Evolutionary conservation across 2,797 vertebrate species (phyloP), one percentile per base, ranked within the genome.

Genomic region (Amazona ochrocephala): DNA sequence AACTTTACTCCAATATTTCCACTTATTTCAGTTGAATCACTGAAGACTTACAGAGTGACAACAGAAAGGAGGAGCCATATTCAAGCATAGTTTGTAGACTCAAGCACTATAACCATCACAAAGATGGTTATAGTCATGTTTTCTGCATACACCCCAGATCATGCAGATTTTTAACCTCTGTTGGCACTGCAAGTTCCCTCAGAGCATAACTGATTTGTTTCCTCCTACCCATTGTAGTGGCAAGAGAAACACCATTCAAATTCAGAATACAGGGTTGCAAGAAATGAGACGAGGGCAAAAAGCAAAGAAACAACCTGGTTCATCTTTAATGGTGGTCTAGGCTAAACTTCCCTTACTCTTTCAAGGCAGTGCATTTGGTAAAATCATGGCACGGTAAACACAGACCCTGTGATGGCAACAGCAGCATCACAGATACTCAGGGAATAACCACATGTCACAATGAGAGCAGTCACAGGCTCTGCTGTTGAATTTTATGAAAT

Each of bases 51-150:
- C 5, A 27, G 37, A 19, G 30, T 26, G 41, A 72, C 81, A 71
- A 34, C 3, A 44, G 41, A 34, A 79, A 37, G 10, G 19, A 79
- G 39, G 13, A 73, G 7, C 3, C 6, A 1, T 2, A 8, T 29
- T 7, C n/a, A 53, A 61, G 27, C 0, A 0, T 2, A 27, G 32
- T 56, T 15, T 34, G 16, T 11, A 32, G 29, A 26, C 12, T n/a
- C 29, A 10, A 39, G 27, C 7, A 17, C 56, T 37, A 4, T 24
- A 37, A 60, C 14, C 14, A 24, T 48, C 6, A 21, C 56, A 56
- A 76, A 51, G 47, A 34, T 14, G 67, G 67, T 30, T 34, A 10
- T 4, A 22, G 4, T 65, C 30, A 30, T 18, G 34, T 16, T 47
- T 60, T 60, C 56, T 85, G 17, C 18, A 17, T 2, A 44, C 3